Percentiles rank a stretch among this genome's conserved stretches.
Conservation (phyloP, 2,113 vertebrate species). For the Podarcis cretensis region DNA sequence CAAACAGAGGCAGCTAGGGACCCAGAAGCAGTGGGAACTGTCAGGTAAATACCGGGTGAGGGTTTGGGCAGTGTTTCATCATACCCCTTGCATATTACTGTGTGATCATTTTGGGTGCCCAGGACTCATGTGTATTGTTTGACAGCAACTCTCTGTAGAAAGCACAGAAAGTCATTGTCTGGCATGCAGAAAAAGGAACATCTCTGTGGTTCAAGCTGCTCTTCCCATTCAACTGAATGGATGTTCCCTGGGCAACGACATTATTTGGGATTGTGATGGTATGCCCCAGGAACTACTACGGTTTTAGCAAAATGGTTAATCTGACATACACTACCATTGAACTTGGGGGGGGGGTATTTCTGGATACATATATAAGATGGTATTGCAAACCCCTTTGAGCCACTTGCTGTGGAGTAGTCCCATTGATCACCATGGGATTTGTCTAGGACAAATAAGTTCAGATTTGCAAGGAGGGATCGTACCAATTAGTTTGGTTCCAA, state of each 20-base stretch:
- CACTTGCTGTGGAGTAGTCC: background rate
- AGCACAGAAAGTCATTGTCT: background rate
- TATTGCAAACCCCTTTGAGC: background rate
- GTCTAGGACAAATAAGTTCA: no score
- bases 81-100: background rate
- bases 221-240: background rate
- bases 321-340: background rate
- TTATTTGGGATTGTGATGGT: no score
- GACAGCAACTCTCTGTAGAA: background rate
- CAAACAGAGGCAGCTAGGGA: background rate
- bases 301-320: background rate
- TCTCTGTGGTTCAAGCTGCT: background rate
- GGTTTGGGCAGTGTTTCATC: background rate
- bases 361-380: background rate
- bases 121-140: background rate
- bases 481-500: background rate
- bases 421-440: background rate
- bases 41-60: background rate
- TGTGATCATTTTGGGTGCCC: background rate
- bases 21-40: background rate
- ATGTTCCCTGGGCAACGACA: no score
- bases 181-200: background rate
- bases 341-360: no score
- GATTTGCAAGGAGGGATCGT: fast-evolving
- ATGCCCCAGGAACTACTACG: background rate